Conservation (phyloP, 2,888 invertebrate species). For the Euzetes globulus region DNA sequence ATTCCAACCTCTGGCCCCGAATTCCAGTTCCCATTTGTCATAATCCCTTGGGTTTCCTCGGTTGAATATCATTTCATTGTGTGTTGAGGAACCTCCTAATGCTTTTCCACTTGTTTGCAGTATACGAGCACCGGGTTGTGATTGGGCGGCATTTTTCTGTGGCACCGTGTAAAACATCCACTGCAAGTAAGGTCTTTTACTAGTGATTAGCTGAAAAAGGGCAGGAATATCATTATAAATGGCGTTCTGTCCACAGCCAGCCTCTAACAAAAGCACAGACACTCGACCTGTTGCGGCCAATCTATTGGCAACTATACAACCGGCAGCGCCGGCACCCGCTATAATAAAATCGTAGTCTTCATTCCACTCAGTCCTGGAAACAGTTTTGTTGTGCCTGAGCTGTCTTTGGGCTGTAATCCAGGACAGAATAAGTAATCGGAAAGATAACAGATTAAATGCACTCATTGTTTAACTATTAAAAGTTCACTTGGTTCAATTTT, state of each 20-base stretch:
- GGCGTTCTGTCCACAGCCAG: neutral
- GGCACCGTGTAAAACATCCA: too few relatives aligned
- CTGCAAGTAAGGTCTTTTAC: neutral
- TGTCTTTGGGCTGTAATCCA: too few relatives aligned
- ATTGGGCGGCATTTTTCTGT: too few relatives aligned
- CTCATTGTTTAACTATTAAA: too few relatives aligned
- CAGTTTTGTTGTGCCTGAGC: too few relatives aligned
- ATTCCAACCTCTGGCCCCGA: conserved; percentile 25
- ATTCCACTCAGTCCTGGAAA: neutral
- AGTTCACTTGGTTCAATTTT: too few relatives aligned
- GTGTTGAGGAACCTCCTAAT: too few relatives aligned
- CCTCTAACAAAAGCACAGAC: neutral
- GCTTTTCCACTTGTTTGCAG: too few relatives aligned
- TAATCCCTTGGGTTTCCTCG: conserved; percentile 13
- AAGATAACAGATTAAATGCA: too few relatives aligned
- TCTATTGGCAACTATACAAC: neutral
- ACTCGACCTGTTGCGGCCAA: neutral
- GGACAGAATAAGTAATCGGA: too few relatives aligned
- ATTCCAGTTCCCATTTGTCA: neutral
- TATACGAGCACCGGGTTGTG: too few relatives aligned
- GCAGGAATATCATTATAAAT: neutral
- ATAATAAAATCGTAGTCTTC: neutral
- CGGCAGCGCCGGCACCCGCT: neutral
- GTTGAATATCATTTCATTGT: conserved; percentile 6
- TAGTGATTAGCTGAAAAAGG: neutral